Percentiles rank a stretch among this genome's conserved stretches.
phyloP scores from a whole-genome alignment of 2,797 vertebrate species.

The Vipera latastei region DNA sequence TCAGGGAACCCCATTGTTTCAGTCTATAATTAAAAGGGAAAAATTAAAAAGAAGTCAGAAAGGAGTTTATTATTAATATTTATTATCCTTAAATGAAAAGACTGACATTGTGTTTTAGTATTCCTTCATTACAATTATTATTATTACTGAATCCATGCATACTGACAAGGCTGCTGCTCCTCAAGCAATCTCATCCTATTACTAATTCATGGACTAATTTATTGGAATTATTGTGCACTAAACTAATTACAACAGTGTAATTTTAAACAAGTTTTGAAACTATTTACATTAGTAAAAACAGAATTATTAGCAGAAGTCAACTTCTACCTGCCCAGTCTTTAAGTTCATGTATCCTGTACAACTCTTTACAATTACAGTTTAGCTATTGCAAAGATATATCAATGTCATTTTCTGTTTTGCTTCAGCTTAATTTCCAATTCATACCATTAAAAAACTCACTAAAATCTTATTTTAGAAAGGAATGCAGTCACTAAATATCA shows the following conservation, averaged over 20 bases:
- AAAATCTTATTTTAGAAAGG: not conserved
- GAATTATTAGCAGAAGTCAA: not conserved
- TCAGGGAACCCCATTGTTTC: not conserved
- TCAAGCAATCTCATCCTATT: slow-evolving; percentile 60
- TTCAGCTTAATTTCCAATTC: not conserved
- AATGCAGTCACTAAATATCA: not conserved
- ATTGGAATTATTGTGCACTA: slow-evolving; percentile 52
- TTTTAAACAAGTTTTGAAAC: slow-evolving; percentile 35
- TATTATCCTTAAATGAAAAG: slow-evolving; percentile 66
- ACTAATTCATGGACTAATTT: slow-evolving; percentile 62
- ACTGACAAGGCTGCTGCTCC: slow-evolving; percentile 65
- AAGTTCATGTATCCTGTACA: not conserved
- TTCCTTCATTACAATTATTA: slow-evolving; percentile 75
- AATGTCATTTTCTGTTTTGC: not conserved
- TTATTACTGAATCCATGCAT: slow-evolving; percentile 69
- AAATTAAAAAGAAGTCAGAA: slow-evolving; percentile 11
- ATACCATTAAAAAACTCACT: not conserved
- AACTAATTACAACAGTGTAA: slow-evolving; percentile 51
- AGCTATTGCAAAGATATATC: not conserved
- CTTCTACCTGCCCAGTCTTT: not conserved
- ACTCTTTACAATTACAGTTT: not conserved
- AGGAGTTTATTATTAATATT: slow-evolving; percentile 64
- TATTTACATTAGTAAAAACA: not conserved
- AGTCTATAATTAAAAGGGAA: slow-evolving; percentile 12
- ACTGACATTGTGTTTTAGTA: slow-evolving; percentile 68